These are phyloP conservation scores for Pantherophis guttatus DNA, from an alignment of 2,113 vertebrate genomes.

Conservation along the genomic window DNA sequence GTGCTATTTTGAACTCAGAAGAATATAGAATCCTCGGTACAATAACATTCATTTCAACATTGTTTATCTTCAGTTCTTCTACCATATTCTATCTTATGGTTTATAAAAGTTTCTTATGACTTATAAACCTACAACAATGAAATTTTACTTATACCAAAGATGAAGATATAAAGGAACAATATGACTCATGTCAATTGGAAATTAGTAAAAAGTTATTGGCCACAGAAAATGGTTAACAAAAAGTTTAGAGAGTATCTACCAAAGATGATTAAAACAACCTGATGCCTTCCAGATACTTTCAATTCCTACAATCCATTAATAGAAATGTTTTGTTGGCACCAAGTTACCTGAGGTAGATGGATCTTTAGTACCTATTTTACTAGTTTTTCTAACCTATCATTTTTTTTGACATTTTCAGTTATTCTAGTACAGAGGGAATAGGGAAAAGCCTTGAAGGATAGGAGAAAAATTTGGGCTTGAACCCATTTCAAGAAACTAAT, in stretches of 20 bases:
- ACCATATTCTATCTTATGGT: not conserved
- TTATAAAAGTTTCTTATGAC: not conserved
- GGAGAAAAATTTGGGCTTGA: not conserved
- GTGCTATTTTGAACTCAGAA: not conserved
- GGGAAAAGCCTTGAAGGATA: not conserved
- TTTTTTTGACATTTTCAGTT: not conserved
- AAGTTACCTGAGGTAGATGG: not conserved
- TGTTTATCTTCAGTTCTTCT: not conserved
- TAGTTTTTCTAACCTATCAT: not conserved
- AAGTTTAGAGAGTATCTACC: not conserved
- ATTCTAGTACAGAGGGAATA: not conserved
- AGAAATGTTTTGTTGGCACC: not conserved
- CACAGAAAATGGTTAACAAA: not conserved
- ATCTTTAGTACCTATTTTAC: not conserved
- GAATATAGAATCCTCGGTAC: not conserved
- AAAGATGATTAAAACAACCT: not conserved
- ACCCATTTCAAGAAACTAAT: not conserved
- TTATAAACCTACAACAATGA: not conserved
- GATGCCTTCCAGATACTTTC: not conserved
- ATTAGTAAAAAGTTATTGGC: not conserved
- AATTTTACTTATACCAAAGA: not conserved
- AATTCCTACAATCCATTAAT: not conserved
- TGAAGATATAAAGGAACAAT: not conserved
- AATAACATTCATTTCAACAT: not conserved
- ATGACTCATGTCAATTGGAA: not conserved